Percentiles rank a stretch among this genome's conserved stretches.
Conservation (phyloP, 1,140 invertebrate genomes). For the Frieseomelitta varia region DNA sequence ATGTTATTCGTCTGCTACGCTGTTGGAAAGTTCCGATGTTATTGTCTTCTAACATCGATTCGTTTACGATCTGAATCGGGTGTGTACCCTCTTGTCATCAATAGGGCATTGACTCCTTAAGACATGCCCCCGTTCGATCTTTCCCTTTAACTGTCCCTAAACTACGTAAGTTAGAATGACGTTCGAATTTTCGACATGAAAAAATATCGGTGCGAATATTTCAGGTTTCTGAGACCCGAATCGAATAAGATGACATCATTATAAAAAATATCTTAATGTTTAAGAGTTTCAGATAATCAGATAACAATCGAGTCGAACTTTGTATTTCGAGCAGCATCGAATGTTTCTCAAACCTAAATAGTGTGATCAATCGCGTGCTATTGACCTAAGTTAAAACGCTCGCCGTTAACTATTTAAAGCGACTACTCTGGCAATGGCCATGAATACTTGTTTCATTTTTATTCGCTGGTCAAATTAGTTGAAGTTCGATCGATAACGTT, state of each 20-base stretch:
- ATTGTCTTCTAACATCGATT: slow-evolving; percentile 4
- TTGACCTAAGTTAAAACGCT: slow-evolving; percentile 41
- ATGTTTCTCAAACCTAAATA: background rate
- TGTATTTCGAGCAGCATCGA: background rate
- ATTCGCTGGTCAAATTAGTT: background rate
- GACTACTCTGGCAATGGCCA: slow-evolving; percentile 19
- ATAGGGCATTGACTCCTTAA: slow-evolving; percentile 65
- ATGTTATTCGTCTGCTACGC: background rate
- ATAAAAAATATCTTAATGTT: background rate
- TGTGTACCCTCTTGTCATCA: slow-evolving; percentile 67
- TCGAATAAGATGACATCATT: slow-evolving; percentile 4
- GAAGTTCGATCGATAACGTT: background rate
- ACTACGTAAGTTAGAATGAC: background rate
- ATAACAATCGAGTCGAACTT: background rate
- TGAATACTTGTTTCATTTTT: slow-evolving; percentile 19
- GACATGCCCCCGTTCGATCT: slow-evolving; percentile 40
- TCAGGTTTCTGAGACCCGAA: background rate
- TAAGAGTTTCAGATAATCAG: background rate
- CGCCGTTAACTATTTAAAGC: slow-evolving; percentile 25
- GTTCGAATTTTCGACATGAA: slow-evolving; percentile 1
- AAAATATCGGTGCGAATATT: background rate
- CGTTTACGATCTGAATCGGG: slow-evolving; percentile 50
- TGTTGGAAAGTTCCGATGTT: slow-evolving; percentile 8
- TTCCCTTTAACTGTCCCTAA: slow-evolving; percentile 8
- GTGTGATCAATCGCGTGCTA: slow-evolving; percentile 1